Evolutionary conservation across 1,140 invertebrate genomes (phyloP).

Genomic region (Magallana ariakensis): DNA sequence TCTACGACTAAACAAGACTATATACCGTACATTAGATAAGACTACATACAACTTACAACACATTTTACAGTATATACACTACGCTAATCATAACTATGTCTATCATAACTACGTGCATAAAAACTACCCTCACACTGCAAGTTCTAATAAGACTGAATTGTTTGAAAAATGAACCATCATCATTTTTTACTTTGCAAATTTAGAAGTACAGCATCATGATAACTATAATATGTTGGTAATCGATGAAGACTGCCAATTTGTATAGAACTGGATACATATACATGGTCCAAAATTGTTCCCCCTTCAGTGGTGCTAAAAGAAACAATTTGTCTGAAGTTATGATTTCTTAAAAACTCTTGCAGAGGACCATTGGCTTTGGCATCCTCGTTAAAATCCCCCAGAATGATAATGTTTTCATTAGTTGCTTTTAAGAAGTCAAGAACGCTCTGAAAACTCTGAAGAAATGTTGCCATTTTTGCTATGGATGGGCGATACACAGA

Average conservation of each 20-base stretch:
- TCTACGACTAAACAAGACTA: too few relatives aligned
- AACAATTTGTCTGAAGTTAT: not conserved
- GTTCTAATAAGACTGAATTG: not conserved
- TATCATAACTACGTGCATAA: not conserved
- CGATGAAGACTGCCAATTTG: not conserved
- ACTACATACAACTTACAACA: too few relatives aligned
- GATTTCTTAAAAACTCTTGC: not conserved
- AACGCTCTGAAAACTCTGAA: not conserved
- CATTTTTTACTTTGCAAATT: not conserved
- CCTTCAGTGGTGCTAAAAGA: not conserved
- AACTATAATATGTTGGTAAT: constrained; percentile 1
- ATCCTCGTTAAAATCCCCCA: not conserved
- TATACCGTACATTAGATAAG: too few relatives aligned
- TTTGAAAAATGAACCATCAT: not conserved
- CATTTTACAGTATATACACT: too few relatives aligned
- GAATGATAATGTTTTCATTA: not conserved
- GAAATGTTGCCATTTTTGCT: not conserved
- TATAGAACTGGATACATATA: not conserved
- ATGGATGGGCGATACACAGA: not conserved
- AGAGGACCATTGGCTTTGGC: not conserved
- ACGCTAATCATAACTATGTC: too few relatives aligned
- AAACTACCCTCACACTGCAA: not conserved
- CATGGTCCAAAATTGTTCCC: not conserved
- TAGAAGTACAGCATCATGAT: not conserved
- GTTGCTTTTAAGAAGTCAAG: not conserved